Evolutionary conservation across 2,113 vertebrate genomes (phyloP).

Genomic region (Myiozetetes cayanensis): DNA sequence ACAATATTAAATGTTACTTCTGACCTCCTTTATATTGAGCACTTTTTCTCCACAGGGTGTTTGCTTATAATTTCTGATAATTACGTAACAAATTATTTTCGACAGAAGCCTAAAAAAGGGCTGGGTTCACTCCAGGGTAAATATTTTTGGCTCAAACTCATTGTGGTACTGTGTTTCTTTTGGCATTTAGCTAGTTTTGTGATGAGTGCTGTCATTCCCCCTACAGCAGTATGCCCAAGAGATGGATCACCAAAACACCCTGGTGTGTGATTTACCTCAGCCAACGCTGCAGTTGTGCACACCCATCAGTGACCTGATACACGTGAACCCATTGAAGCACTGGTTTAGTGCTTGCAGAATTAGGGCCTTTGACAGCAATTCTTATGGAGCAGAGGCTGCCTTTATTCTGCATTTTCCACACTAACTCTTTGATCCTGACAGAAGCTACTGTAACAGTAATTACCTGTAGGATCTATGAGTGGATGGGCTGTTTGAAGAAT

Average conservation of each 20-base stretch:
- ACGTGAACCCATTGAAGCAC: background rate
- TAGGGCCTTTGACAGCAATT: conserved; percentile 14
- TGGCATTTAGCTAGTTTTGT: background rate
- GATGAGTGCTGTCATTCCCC: background rate
- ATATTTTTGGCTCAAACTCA: background rate
- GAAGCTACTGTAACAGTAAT: background rate
- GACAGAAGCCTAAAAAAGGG: background rate
- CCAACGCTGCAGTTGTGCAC: background rate
- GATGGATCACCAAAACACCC: background rate
- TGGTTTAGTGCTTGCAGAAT: background rate
- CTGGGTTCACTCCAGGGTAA: background rate
- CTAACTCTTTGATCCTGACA: background rate
- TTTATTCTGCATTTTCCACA: conserved; percentile 12
- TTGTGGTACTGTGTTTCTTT: background rate
- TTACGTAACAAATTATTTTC: background rate
- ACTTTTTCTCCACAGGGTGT: background rate
- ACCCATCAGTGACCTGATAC: background rate
- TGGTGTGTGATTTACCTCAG: background rate
- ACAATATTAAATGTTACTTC: background rate
- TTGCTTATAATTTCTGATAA: background rate
- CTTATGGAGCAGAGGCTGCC: background rate
- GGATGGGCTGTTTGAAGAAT: conserved; percentile 97
- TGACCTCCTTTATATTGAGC: background rate
- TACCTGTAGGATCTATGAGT: conserved; percentile 98
- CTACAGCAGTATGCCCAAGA: background rate